Percentiles rank a stretch among this genome's conserved stretches.
These are phyloP conservation scores for Lynx canadensis DNA, from an alignment of 2,113 vertebrate species.

Conservation along the genomic window DNA sequence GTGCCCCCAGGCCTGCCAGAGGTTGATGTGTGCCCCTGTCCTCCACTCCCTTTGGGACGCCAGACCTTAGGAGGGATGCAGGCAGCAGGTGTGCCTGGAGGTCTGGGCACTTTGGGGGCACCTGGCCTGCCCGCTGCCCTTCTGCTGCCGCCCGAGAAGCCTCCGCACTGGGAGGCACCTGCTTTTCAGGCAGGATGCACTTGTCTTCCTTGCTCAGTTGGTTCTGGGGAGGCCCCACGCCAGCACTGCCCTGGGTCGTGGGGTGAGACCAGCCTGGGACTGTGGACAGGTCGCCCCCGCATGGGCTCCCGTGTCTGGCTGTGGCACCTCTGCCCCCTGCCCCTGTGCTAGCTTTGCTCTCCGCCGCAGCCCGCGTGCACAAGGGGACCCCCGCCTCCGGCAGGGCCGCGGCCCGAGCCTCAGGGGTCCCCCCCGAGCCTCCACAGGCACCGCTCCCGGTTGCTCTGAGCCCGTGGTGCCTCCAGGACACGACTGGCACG, in stretches of 20 bases:
- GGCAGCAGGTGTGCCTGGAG: neutral
- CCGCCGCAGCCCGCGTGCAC: accelerated
- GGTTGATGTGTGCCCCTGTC: too few species aligned
- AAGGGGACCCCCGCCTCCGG: accelerated
- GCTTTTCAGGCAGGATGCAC: accelerated
- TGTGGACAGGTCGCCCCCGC: accelerated
- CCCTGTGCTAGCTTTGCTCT: accelerated
- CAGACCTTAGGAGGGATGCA: neutral
- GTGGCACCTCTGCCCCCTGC: neutral
- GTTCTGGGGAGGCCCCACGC: neutral
- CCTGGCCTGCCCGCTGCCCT: accelerated
- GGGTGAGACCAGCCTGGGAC: neutral
- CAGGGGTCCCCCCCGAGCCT: neutral
- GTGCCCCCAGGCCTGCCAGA: neutral
- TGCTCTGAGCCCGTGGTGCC: neutral
- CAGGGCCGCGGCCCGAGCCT: accelerated
- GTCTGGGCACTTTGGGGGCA: accelerated
- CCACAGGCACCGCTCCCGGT: accelerated
- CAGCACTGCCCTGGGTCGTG: accelerated
- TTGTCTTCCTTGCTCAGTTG: neutral
- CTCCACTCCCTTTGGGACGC: neutral
- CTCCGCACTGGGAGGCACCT: accelerated
- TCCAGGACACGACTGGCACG: neutral
- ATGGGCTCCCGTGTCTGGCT: accelerated
- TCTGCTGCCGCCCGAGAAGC: neutral